These are phyloP conservation scores for Ovibos moschatus DNA, from an alignment of 2,113 vertebrate genomes.

Conservation along the genomic window DNA sequence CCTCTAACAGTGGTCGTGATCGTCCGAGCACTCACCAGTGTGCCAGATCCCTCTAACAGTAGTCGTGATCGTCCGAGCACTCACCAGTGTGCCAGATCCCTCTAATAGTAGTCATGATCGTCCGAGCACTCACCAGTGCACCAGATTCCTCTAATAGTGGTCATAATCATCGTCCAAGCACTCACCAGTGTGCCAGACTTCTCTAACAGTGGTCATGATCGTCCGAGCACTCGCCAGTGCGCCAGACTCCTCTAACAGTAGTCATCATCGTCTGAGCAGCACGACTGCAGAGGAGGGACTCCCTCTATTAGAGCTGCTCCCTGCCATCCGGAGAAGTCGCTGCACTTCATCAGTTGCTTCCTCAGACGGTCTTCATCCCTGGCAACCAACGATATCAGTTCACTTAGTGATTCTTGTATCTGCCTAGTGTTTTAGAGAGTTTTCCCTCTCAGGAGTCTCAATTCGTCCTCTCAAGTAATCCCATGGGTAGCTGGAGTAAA, in stretches of 20 bases:
- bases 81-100: background rate
- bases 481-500: background rate
- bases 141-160: background rate
- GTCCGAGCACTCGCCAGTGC: background rate
- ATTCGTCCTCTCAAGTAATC: too few relatives aligned
- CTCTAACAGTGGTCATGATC: background rate
- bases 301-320: background rate
- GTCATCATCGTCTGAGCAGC: background rate
- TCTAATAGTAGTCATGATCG: background rate
- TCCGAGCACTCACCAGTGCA: background rate
- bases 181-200: background rate
- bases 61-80: too few relatives aligned
- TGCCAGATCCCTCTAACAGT: background rate
- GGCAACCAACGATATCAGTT: background rate
- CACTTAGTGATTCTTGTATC: background rate
- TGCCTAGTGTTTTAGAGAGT: background rate
- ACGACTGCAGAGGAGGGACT: background rate
- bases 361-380: background rate
- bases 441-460: background rate
- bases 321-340: background rate
- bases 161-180: too few relatives aligned
- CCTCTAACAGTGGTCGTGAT: background rate
- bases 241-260: background rate
- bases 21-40: background rate
- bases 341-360: background rate